Evolutionary conservation across 2,888 invertebrate species (phyloP), one percentile per base, ranked within the genome.

Genomic region (Sinotaia quadrata): DNA sequence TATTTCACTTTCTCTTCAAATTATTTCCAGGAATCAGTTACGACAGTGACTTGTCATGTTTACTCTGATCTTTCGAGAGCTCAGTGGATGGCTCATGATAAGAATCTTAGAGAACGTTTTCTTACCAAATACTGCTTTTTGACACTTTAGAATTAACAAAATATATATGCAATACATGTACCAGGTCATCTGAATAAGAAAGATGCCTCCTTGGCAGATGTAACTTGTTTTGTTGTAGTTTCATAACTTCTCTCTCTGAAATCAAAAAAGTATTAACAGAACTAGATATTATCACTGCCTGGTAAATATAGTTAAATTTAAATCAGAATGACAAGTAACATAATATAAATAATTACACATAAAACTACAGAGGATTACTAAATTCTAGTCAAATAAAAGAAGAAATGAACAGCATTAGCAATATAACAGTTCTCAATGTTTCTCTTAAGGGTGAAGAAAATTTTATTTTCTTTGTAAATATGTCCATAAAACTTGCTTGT

Each of bases 101-200:
- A 47, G 8, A 3, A 47, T 0, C 47, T 18, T 12, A 18, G 10
- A 41, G 41, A 41, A 41, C n/a, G 1, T 47, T 15, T 47, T 47
- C 24, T 1, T 7, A n/a, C 1, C 47, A 47, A 8, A 15, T 15
- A 21, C 7, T 47, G 24, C 47, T 24, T 7, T 21, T 24, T 21
- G 2, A 47, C 24, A 4, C 47, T 24, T 47, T 18, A 18, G 8
- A 18, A 12, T n/a, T 5, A 15, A 21, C 31, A 0, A n/a, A 5
- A 44, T 10, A 47, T 21, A 44, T 4, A 31, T 29, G 4, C 2
- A 10, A 27, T 24, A 44, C 21, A 10, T 31, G 21, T 52, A 65
- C 65, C 54, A 52, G 54, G 5, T 65, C 65, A 56, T 65, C 56
- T 18, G 65, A 37, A 5, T 52, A 37, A n/a, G 65, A 54, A n/a